phyloP scores from a whole-genome alignment of 2,113 vertebrate genomes.

The Rhineura floridana region DNA sequence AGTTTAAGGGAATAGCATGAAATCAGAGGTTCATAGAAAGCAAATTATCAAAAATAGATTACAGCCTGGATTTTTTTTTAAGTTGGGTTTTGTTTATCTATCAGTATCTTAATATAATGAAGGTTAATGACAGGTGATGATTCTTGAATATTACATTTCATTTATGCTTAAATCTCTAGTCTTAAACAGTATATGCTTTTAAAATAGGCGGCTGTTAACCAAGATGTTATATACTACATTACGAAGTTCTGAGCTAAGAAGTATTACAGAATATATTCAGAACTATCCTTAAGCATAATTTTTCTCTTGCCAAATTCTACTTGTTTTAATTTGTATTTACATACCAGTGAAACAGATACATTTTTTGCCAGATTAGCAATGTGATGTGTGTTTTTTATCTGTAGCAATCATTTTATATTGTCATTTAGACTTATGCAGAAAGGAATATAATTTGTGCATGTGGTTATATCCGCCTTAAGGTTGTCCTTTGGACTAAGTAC shows the following conservation, averaged over 20 bases:
- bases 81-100: background rate
- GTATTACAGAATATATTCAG: background rate
- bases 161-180: background rate
- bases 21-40: background rate
- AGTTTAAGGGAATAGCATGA: background rate
- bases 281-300: background rate
- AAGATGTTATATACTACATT: background rate
- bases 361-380: slow-evolving; percentile 34
- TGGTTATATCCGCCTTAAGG: background rate
- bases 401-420: slow-evolving; percentile 22
- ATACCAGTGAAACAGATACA: slow-evolving; percentile 2
- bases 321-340: background rate
- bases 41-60: background rate
- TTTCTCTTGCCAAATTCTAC: background rate
- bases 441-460: slow-evolving; percentile 19
- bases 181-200: background rate
- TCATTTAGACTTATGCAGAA: slow-evolving; percentile 48
- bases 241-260: slow-evolving; percentile 4
- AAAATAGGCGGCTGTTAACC: background rate
- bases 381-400: slow-evolving; percentile 1
- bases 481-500: slow-evolving; percentile 24
- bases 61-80: background rate
- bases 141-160: slow-evolving; percentile 1
- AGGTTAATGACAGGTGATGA: background rate
- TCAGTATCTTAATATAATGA: background rate